Base-by-base conservation (phyloP, 2,113 vertebrate genomes). In the Colinus virginianus region DNA sequence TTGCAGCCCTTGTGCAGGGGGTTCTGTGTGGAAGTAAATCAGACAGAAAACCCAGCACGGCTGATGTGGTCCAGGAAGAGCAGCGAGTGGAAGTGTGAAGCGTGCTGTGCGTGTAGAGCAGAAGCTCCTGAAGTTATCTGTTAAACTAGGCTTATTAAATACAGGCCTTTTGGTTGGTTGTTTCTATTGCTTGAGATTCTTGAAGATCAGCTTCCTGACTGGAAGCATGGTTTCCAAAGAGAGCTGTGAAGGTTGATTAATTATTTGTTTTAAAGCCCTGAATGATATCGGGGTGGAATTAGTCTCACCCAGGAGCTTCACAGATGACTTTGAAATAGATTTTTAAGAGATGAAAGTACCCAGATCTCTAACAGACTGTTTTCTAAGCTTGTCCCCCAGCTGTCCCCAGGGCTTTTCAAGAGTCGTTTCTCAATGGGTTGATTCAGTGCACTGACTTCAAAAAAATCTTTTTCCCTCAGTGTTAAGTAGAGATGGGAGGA, bases 341-440 rank as follows among this genome's bases (percentile, higher is more conserved):
- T 58, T 66, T 16, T 46, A 66, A 59, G 17, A 34, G 43, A 83
- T 1, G 1, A 55, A 75, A 42, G 46, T 55, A 40, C 36, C 48
- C 78, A 11, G 16, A 55, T 75, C 80, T 86, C 0, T 0, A 79
- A 16, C 42, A 23, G 56, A 40, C 80, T 36, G 2, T 74, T 86
- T 74, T 64, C 32, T 61, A 13, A 66, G 15, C 15, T 61, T 61
- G 3, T 69, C 58, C 56, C 30, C 19, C 18, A 36, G 7, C 13
- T 0, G 1, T 19, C 18, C 18, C 1, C 4, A 20, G 28, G 25
- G 0, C 63, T 19, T 64, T 1, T 36, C 48, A 9, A 13, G 42
- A 78, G 38, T 81, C 28, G 40, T 68, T 93, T 94, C 51, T 67
- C 64, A 67, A 16, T 59, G 66, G 40, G 34, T 74, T 14, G 48